These are phyloP conservation scores for Brachionus calyciflorus DNA, from an alignment of 1,140 invertebrate genomes.

Conservation along the genomic window DNA sequence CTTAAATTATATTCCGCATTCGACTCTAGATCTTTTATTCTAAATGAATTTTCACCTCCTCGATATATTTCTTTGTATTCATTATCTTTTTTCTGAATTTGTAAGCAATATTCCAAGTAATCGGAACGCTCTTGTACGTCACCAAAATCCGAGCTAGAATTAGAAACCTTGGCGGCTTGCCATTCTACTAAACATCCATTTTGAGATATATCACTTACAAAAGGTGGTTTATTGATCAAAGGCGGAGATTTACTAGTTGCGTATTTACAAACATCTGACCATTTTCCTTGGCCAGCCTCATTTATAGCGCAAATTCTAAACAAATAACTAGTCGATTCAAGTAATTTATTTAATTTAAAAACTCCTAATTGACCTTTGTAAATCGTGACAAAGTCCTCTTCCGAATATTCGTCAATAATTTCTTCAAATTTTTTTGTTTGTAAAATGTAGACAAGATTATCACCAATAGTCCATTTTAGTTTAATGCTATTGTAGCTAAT, in stretches of 20 bases:
- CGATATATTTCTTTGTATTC: constrained; percentile 63
- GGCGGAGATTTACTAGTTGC: constrained; percentile 73
- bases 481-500: constrained; percentile 75
- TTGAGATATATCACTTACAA: neutral
- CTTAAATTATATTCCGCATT: constrained; percentile 74
- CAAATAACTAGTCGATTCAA: constrained; percentile 72
- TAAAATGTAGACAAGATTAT: neutral
- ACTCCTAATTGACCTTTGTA: constrained; percentile 73
- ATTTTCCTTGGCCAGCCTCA: constrained; percentile 76
- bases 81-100: constrained; percentile 45
- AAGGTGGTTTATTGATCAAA: constrained; percentile 69
- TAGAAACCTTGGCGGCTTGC: neutral
- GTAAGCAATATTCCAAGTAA: constrained; percentile 7
- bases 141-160: neutral
- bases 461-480: constrained; percentile 69
- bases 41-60: constrained; percentile 68
- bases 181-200: neutral
- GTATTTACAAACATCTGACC: constrained; percentile 69
- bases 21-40: constrained; percentile 72
- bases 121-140: neutral
- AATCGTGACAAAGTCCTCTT: constrained; percentile 58
- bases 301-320: constrained; percentile 79
- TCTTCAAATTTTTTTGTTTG: constrained; percentile 20
- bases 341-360: constrained; percentile 75
- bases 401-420: neutral